phyloP scores from a whole-genome alignment of 2,797 vertebrate species.

The Syndactyla subalaris region DNA sequence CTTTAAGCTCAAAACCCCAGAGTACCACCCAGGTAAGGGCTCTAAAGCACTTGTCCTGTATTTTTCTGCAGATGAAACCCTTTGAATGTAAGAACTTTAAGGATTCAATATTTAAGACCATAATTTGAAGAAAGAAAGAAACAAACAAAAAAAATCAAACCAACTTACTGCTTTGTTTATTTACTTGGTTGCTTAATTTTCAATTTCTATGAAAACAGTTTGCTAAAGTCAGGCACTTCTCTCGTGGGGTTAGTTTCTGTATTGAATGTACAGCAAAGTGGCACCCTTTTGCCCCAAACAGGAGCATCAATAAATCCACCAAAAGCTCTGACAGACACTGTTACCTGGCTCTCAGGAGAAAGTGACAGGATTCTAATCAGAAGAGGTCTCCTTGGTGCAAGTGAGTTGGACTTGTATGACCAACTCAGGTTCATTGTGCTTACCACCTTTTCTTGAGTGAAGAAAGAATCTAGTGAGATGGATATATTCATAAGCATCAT shows the following conservation, averaged over 20 bases:
- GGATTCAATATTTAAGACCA: neutral
- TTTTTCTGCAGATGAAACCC: neutral
- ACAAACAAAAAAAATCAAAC: neutral
- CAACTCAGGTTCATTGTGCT: neutral
- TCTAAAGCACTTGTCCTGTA: neutral
- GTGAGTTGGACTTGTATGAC: neutral
- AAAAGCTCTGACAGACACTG: neutral
- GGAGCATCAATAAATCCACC: neutral
- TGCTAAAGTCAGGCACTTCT: neutral
- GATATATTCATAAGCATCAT: neutral
- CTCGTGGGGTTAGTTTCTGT: neutral
- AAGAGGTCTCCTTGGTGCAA: neutral
- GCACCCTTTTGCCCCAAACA: neutral
- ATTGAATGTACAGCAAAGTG: neutral
- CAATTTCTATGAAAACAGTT: neutral
- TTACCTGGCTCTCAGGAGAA: neutral
- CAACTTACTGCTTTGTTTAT: neutral
- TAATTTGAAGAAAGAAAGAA: neutral
- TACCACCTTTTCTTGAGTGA: neutral
- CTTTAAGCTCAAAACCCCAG: neutral
- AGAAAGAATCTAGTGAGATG: neutral
- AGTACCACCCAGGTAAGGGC: neutral
- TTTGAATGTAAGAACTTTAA: neutral
- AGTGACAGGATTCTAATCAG: neutral
- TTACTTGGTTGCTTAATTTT: neutral